Evolutionary conservation across 2,113 vertebrate species (phyloP).

Genomic region (Acrocephalus arundinaceus): DNA sequence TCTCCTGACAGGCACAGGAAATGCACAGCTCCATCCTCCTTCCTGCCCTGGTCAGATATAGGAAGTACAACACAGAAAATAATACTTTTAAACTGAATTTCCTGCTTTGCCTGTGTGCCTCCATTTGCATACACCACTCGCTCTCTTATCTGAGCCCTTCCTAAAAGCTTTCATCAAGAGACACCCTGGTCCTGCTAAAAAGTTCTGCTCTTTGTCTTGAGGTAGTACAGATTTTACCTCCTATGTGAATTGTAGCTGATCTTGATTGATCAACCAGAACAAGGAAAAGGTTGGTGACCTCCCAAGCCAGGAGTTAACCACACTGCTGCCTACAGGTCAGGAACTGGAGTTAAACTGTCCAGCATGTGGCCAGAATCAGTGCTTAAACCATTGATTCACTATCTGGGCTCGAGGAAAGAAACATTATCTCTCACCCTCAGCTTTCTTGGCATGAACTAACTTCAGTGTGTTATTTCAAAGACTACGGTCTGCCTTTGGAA

Average conservation of each 20-base stretch:
- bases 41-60: not conserved
- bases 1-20: not conserved
- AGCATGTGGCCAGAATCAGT: not conserved
- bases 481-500: not conserved
- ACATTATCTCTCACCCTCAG: fast-evolving
- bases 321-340: not conserved
- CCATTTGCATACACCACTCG: fast-evolving
- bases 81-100: not conserved
- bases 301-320: not conserved
- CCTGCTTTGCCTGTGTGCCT: not conserved
- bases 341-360: not conserved
- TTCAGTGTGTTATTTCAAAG: not conserved
- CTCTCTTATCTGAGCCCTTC: not conserved
- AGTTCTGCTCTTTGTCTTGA: not conserved
- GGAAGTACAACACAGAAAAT: not conserved
- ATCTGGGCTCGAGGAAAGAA: not conserved
- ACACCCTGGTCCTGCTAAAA: not conserved
- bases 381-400: not conserved
- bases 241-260: not conserved
- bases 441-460: not conserved
- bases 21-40: not conserved
- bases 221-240: not conserved
- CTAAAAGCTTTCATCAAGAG: not conserved
- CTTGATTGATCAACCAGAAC: not conserved
- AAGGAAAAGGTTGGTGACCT: not conserved